Evolutionary conservation across 2,888 invertebrate genomes (phyloP).

Genomic region (Macrophya annulata): DNA sequence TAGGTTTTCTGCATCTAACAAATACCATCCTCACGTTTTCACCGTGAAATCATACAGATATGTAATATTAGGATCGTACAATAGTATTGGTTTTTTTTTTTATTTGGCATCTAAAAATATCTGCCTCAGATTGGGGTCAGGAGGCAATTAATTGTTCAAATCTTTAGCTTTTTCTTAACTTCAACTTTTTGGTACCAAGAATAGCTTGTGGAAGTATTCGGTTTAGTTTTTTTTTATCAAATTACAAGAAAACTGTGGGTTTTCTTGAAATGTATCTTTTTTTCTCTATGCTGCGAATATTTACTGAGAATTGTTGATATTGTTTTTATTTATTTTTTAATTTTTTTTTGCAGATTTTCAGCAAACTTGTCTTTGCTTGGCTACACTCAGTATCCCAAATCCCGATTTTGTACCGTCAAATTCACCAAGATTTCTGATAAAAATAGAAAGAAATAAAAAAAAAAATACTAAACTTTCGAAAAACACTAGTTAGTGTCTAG

Average conservation of each 20-base stretch:
- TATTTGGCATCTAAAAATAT: slow-evolving; percentile 14
- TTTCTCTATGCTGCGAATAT: background rate
- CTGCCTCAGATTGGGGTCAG: background rate
- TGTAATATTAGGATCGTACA: slow-evolving; percentile 25
- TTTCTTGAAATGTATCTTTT: background rate
- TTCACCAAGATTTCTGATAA: background rate
- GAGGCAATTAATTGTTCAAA: background rate
- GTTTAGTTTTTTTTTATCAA: background rate
- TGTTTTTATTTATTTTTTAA: too few species aligned
- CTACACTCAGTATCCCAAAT: background rate
- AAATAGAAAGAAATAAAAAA: background rate
- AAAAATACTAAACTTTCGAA: background rate
- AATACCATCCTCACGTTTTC: too few species aligned
- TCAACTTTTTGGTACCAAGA: background rate
- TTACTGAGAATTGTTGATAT: background rate
- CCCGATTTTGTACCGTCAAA: background rate
- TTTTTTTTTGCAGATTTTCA: background rate
- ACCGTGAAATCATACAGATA: background rate
- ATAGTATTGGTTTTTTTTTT: slow-evolving; percentile 27
- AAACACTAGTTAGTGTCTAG: background rate
- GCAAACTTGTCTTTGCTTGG: background rate
- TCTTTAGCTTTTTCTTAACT: background rate
- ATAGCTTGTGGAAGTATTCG: background rate
- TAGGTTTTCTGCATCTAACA: background rate
- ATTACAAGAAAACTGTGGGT: background rate